Evolutionary conservation across 2,113 vertebrate species (phyloP), one percentile per base, ranked within the genome.

Genomic region (Lagopus muta): DNA sequence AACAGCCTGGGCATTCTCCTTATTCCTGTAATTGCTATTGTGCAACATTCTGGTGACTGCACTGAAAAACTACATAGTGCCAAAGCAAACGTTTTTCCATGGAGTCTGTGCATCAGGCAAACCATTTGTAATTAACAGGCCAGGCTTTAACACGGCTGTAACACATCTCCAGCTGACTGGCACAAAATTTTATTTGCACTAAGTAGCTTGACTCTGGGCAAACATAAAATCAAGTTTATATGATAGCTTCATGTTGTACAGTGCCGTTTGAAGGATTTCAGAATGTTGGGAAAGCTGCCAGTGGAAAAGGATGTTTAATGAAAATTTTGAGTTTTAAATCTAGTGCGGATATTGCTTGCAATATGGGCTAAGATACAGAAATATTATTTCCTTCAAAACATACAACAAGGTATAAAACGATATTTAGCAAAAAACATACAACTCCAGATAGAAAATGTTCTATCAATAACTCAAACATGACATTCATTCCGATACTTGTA

Each of bases 181-280:
- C 96, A 94, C 69, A 83, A 93, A 91, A 85, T 88, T 89, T 96
- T 94, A 94, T 95, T 86, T 94, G 93, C 50, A 14, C 85, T 93
- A 96, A 93, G 91, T 85, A 91, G 85, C 60, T 52, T 24, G n/a
- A 86, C 72, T 89, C 48, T 32, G 15, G 22, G n/a, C 89, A 85
- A 95, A 91, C 19, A 67, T 30, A 88, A 89, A 94, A 91, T 83
- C 76, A 81, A 27, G 70, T 88, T 91, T 40, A 86, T 47, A 36
- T 28, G 42, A 74, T 62, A 83, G 65, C 42, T 62, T n/a, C 71
- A 54, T 28, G 28, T 78, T 80, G 71, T 45, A 32, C 9, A 22
- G 60, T 30, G 38, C 12, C 64, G 89, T 76, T 13, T 73, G 42
- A 93, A 94, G 69, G 65, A 69, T 66, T 89, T 73, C 45, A 58